phyloP scores from a whole-genome alignment of 2,113 vertebrate genomes.

The Lophura nycthemera region DNA sequence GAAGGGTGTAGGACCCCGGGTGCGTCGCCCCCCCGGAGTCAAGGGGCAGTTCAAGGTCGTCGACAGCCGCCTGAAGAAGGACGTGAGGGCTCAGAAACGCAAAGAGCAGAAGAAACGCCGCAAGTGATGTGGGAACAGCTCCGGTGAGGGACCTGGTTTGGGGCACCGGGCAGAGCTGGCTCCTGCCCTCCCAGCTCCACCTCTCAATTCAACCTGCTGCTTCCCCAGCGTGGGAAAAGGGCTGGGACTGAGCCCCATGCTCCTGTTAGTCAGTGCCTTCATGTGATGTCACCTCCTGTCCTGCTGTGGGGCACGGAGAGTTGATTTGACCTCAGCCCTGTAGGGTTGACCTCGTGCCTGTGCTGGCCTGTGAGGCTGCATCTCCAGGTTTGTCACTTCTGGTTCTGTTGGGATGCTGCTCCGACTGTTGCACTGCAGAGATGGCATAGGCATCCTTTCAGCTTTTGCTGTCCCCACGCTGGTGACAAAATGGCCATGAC shows the following conservation, averaged over 20 bases:
- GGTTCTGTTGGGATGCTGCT: not conserved
- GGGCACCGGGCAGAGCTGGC: not conserved
- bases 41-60: constrained; percentile 95
- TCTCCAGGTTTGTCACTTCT: not conserved
- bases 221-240: not conserved
- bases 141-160: rapidly evolving
- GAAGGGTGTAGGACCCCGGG: constrained; percentile 87
- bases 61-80: constrained; percentile 94
- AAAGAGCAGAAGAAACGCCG: constrained; percentile 81
- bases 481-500: rapidly evolving
- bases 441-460: rapidly evolving
- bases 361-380: rapidly evolving
- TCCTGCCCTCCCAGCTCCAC: rapidly evolving
- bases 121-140: constrained; percentile 29
- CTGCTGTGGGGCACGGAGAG: rapidly evolving
- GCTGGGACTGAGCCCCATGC: not conserved
- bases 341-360: rapidly evolving
- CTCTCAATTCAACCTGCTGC: rapidly evolving
- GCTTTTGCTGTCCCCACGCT: not conserved
- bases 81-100: constrained; percentile 84
- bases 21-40: constrained; percentile 87
- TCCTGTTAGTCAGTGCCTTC: not conserved
- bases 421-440: not conserved
- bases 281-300: not conserved
- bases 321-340: rapidly evolving